phyloP scores from a whole-genome alignment of 2,888 invertebrate genomes.

The Catocala nupta region DNA sequence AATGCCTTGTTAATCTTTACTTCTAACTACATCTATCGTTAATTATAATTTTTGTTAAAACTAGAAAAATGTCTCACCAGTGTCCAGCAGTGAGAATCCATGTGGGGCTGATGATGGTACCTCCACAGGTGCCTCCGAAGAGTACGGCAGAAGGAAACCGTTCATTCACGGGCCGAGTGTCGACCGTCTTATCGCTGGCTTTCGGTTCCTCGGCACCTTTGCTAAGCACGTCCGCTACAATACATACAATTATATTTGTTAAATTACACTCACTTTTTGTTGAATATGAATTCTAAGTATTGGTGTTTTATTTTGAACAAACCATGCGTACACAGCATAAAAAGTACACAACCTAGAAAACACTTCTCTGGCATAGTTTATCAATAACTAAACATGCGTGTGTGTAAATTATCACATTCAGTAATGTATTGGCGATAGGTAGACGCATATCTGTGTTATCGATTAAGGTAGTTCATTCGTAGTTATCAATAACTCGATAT shows the following conservation, averaged over 20 bases:
- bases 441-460: too few species aligned
- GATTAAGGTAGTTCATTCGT: slow-evolving; percentile 4
- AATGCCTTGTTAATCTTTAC: too few species aligned
- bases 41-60: background rate
- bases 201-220: slow-evolving; percentile 21
- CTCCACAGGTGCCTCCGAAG: slow-evolving; percentile 79
- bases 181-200: slow-evolving; percentile 1
- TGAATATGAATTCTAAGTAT: background rate
- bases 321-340: slow-evolving; percentile 18
- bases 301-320: background rate
- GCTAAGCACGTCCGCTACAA: slow-evolving; percentile 37
- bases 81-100: slow-evolving; percentile 80
- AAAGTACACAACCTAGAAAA: slow-evolving; percentile 16
- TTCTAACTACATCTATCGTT: too few species aligned
- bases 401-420: slow-evolving; percentile 7
- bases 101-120: slow-evolving; percentile 75
- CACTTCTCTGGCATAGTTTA: slow-evolving; percentile 21
- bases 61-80: slow-evolving; percentile 63
- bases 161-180: slow-evolving; percentile 58
- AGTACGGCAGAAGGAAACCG: slow-evolving; percentile 75
- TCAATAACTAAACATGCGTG: background rate
- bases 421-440: background rate
- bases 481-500: too few species aligned
- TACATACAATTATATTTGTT: background rate
- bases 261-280: too few species aligned